Conservation (phyloP, 1,140 invertebrate species). For the Sogatella furcifera region DNA sequence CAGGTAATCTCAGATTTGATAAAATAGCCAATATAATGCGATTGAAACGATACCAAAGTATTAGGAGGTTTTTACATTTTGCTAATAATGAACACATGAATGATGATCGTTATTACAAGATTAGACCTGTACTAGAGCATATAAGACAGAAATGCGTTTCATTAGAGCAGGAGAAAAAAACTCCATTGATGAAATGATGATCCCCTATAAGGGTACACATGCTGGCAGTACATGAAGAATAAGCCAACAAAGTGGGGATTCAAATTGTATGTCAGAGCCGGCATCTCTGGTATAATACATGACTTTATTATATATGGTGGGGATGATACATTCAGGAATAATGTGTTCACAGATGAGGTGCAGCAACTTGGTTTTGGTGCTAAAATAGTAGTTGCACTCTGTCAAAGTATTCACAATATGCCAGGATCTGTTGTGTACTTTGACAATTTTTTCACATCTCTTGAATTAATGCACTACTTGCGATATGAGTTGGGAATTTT, state of each 20-base stretch:
- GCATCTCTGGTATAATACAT: too few species aligned
- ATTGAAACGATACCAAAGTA: conserved; percentile 19
- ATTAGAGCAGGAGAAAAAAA: too few species aligned
- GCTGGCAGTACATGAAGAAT: too few species aligned
- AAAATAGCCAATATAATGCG: conserved; percentile 21
- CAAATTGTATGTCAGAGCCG: too few species aligned
- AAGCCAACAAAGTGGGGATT: too few species aligned
- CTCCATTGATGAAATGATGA: too few species aligned
- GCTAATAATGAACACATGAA: conserved; percentile 24
- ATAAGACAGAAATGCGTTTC: too few species aligned
- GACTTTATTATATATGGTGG: too few species aligned
- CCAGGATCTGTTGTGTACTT: conserved; percentile 15
- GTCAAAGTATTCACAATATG: conserved; percentile 4
- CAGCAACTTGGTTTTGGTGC: conserved; percentile 24
- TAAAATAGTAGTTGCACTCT: conserved; percentile 28
- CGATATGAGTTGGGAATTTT: conserved; percentile 20
- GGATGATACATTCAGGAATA: too few species aligned
- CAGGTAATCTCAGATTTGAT: conserved; percentile 13
- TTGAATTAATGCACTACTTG: conserved; percentile 17
- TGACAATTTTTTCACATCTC: conserved; percentile 24
- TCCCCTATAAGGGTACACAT: too few species aligned
- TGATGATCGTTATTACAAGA: conserved; percentile 31
- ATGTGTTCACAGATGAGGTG: too few species aligned
- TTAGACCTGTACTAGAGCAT: conserved; percentile 26
- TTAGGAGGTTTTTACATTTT: conserved; percentile 20